phyloP scores from a whole-genome alignment of 2,888 invertebrate genomes.

The Erynnis tages region DNA sequence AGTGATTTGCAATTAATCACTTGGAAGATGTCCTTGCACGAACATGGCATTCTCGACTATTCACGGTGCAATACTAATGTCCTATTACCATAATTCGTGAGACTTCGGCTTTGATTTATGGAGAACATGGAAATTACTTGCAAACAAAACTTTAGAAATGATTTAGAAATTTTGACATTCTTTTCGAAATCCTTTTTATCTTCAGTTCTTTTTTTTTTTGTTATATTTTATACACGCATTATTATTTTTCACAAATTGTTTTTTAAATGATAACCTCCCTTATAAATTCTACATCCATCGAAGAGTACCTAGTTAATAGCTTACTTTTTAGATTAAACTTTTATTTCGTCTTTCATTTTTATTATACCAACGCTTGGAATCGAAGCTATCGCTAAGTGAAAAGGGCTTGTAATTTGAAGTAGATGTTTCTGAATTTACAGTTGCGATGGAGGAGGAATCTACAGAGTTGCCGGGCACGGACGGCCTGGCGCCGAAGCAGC shows the following conservation, averaged over 20 bases:
- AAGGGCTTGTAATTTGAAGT: conserved; percentile 31
- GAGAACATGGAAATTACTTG: not conserved
- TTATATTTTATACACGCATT: too few relatives aligned
- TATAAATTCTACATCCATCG: too few relatives aligned
- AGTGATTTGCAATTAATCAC: conserved; percentile 14
- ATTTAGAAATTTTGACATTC: too few relatives aligned
- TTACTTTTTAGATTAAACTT: too few relatives aligned
- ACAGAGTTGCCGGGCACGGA: conserved; percentile 82
- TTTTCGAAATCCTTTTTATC: too few relatives aligned
- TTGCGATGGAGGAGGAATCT: conserved; percentile 86
- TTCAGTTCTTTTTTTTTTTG: too few relatives aligned
- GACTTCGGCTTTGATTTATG: not conserved
- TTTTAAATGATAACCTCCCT: too few relatives aligned
- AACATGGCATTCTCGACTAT: conserved; percentile 18
- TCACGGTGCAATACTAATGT: not conserved
- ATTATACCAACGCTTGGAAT: not conserved
- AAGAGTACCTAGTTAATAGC: too few relatives aligned
- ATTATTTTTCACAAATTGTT: too few relatives aligned
- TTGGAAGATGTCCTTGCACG: conserved; percentile 25
- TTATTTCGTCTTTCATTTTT: too few relatives aligned
- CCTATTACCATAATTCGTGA: conserved; percentile 10
- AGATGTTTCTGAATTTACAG: conserved; percentile 59
- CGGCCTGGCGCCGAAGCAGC: conserved; percentile 90
- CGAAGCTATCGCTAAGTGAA: not conserved
- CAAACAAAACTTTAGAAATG: not conserved